Conservation (phyloP, 2,113 vertebrate species). For the Phodopus roborovskii region DNA sequence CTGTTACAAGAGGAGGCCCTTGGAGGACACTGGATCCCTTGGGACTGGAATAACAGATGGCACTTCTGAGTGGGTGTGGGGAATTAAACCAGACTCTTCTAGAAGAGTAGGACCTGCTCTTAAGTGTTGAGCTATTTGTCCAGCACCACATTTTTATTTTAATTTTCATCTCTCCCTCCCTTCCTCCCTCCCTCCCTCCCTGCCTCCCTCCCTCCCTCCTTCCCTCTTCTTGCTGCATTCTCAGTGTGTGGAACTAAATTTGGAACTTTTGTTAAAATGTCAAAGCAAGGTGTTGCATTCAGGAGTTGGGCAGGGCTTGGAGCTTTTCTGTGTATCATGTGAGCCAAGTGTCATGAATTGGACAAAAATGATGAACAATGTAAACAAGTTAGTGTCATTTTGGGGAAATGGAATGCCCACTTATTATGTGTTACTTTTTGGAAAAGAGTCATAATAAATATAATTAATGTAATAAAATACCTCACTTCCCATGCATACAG, state of each 20-base stretch:
- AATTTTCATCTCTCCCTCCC: background rate
- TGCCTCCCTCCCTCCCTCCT: background rate
- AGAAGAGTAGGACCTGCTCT: background rate
- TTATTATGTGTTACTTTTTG: background rate
- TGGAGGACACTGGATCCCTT: background rate
- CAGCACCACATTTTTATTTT: background rate
- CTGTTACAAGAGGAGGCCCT: background rate
- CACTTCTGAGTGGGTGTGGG: background rate
- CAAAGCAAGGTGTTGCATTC: background rate
- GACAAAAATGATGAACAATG: background rate
- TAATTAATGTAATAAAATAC: background rate
- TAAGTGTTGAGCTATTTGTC: background rate
- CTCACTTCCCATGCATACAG: background rate
- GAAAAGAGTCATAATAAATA: background rate
- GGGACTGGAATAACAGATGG: background rate
- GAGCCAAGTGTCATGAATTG: background rate
- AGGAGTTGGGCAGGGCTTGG: background rate
- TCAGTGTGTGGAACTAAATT: background rate
- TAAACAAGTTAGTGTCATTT: background rate
- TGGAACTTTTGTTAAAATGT: background rate
- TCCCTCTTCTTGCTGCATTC: background rate
- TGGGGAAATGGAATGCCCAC: background rate
- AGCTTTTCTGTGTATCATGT: no score
- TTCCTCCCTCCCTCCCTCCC: background rate
- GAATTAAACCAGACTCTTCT: background rate